A percentile compares a stretch with the other conserved stretches of the same genome.
These are phyloP conservation scores for Ashinkailepas kermadecensis DNA, from an alignment of 2,888 invertebrate genomes.

Conservation along the genomic window DNA sequence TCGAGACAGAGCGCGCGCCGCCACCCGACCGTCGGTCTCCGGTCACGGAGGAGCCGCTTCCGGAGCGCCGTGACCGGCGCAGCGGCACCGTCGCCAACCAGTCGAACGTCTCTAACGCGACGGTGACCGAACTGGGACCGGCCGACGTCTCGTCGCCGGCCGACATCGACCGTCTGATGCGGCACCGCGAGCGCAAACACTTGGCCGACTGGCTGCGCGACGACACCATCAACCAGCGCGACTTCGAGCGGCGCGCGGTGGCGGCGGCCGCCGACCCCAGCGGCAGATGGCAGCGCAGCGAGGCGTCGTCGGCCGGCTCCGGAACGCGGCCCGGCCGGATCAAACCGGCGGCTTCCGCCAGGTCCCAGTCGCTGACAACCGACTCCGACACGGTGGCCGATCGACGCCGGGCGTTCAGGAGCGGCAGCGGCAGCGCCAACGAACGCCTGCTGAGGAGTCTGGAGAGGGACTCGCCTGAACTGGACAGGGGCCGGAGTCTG, in stretches of 20 bases:
- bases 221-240: conserved; percentile 37
- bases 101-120: too few species aligned
- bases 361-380: neutral
- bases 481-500: conserved; percentile 83
- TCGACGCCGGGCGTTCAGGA: conserved; percentile 48
- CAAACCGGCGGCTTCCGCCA: neutral
- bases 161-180: conserved; percentile 27
- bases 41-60: too few species aligned
- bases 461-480: conserved; percentile 63
- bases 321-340: neutral
- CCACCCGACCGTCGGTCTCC: too few species aligned
- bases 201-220: conserved; percentile 33
- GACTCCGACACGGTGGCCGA: conserved; percentile 27
- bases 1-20: too few species aligned
- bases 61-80: too few species aligned
- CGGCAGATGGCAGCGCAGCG: conserved; percentile 67
- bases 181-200: conserved; percentile 40
- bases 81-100: too few species aligned
- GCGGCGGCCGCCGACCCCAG: conserved; percentile 92
- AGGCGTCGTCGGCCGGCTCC: too few species aligned
- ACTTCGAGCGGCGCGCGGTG: conserved; percentile 59
- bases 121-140: neutral
- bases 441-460: conserved; percentile 84
- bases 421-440: conserved; percentile 81
- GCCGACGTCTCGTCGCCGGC: neutral